A percentile compares a stretch with the other conserved stretches of the same genome.
Evolutionary conservation across 2,113 vertebrate species (phyloP).

Genomic region (Anoplopoma fimbria): DNA sequence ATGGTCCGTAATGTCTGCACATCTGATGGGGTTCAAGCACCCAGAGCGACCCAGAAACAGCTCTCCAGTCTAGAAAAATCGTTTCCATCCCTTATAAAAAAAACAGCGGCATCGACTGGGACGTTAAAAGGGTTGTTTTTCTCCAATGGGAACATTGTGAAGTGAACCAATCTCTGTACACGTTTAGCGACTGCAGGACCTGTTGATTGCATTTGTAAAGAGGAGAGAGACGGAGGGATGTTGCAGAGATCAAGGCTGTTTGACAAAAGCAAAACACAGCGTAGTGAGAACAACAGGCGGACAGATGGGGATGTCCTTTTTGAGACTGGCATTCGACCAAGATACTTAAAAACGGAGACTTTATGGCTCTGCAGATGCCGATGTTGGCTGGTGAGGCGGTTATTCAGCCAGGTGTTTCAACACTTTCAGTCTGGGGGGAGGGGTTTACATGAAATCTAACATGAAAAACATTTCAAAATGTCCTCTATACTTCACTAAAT

Average conservation of each 20-base stretch:
- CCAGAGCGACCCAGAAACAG: neutral
- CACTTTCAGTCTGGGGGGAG: neutral
- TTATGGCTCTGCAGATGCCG: constrained; percentile 15
- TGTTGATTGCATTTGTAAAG: neutral
- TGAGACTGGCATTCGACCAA: constrained; percentile 24
- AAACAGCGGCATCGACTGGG: no score
- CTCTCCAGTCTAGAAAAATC: neutral
- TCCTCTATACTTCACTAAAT: neutral
- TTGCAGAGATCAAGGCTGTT: neutral
- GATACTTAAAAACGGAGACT: neutral
- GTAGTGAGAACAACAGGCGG: constrained; percentile 6
- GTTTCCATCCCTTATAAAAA: neutral
- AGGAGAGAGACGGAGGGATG: neutral
- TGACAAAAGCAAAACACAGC: constrained; percentile 2
- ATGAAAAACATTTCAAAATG: neutral
- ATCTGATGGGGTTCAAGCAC: neutral
- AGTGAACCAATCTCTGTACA: neutral
- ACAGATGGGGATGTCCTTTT: constrained; percentile 29
- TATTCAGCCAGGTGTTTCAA: neutral
- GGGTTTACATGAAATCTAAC: neutral
- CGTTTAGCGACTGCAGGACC: neutral
- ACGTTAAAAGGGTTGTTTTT: neutral
- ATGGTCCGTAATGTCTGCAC: neutral
- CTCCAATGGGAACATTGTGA: neutral
- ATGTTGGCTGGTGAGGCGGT: neutral